phyloP scores from a whole-genome alignment of 2,113 vertebrate genomes.

The Megaptera novaeangliae region DNA sequence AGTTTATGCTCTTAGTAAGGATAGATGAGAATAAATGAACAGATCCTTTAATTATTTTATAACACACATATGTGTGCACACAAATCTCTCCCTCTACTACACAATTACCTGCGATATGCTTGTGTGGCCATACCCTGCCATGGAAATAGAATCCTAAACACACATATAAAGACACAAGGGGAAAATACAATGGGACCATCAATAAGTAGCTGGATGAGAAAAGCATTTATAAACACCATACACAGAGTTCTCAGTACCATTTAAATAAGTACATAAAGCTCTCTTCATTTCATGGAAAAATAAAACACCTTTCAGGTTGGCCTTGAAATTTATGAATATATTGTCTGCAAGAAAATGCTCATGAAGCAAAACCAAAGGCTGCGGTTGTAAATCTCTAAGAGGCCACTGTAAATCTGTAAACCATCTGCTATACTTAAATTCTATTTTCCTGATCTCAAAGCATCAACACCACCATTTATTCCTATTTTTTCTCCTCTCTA shows the following conservation, averaged over 20 bases:
- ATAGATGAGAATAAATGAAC: not conserved
- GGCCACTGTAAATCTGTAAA: conserved; percentile 6
- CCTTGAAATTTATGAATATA: conserved; percentile 36
- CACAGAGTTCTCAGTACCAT: not conserved
- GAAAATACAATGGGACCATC: not conserved
- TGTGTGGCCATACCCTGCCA: not conserved
- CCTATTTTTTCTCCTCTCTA: conserved; percentile 14
- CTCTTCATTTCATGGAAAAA: conserved; percentile 22
- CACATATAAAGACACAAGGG: not conserved
- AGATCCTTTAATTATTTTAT: not conserved
- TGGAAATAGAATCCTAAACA: not conserved
- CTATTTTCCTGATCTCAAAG: not conserved
- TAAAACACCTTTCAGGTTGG: not conserved
- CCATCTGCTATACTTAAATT: conserved; percentile 6
- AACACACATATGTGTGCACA: not conserved
- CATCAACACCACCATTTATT: not conserved
- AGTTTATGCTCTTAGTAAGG: not conserved
- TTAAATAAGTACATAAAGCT: conserved; percentile 8
- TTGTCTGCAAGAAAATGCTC: not conserved
- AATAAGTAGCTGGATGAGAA: not conserved
- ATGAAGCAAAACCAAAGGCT: conserved; percentile 35
- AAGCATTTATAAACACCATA: not conserved
- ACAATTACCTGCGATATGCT: not conserved
- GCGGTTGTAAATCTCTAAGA: not conserved
- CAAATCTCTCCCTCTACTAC: not conserved